phyloP scores from a whole-genome alignment of 2,888 invertebrate species.

The Pocota personata region DNA sequence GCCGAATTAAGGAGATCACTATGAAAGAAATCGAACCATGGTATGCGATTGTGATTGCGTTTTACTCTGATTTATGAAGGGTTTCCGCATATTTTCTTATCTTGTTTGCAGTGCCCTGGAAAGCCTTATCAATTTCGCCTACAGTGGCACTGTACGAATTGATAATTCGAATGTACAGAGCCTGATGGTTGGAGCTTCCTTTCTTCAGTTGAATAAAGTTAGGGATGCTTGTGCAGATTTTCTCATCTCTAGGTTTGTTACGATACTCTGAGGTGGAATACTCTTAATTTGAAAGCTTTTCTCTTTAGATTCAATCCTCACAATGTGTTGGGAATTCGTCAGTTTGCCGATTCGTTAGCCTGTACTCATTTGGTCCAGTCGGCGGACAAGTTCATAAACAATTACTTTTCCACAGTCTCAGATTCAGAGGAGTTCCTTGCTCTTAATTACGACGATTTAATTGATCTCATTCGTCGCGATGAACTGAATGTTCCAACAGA shows the following conservation, averaged over 20 bases:
- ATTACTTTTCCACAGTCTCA: conserved; percentile 90
- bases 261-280: neutral
- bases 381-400: conserved; percentile 91
- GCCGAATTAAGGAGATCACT: conserved; percentile 90
- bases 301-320: conserved; percentile 88
- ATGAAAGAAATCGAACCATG: conserved; percentile 91
- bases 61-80: conserved; percentile 5
- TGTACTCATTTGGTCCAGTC: conserved; percentile 88
- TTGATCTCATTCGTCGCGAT: conserved; percentile 89
- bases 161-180: conserved; percentile 92
- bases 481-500: conserved; percentile 90
- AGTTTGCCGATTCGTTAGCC: conserved; percentile 91
- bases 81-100: neutral
- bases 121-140: conserved; percentile 92
- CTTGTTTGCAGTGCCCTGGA: conserved; percentile 87
- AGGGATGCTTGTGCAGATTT: conserved; percentile 93
- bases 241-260: conserved; percentile 86
- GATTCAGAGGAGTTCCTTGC: conserved; percentile 90
- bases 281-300: neutral
- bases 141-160: conserved; percentile 90
- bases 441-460: conserved; percentile 85
- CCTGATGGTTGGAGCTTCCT: conserved; percentile 92
- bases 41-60: conserved; percentile 84
- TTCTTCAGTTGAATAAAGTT: conserved; percentile 90
- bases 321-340: conserved; percentile 91